Percentiles rank a stretch among this genome's conserved stretches.
Conservation (phyloP, 2,113 vertebrate species). For the Prionailurus viverrinus region DNA sequence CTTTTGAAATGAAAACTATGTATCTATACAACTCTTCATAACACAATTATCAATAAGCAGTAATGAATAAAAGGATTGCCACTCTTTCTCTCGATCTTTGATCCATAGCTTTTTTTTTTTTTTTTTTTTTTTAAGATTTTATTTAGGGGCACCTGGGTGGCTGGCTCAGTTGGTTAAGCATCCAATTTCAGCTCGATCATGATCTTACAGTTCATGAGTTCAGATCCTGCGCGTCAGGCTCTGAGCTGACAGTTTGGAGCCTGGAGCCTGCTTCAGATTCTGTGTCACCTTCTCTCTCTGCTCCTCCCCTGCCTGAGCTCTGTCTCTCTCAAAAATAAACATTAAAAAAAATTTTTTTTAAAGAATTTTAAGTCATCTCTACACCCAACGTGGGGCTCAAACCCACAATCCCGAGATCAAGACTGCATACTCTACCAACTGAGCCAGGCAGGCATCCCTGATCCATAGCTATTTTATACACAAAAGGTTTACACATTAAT, state of each 20-base stretch:
- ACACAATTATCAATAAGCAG: conserved; percentile 36
- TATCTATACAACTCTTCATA: background rate
- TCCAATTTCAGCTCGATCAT: too few species aligned
- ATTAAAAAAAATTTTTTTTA: too few species aligned
- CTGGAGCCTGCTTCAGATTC: too few species aligned
- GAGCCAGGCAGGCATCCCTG: background rate
- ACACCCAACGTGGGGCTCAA: background rate
- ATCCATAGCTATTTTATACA: background rate
- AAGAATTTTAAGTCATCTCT: background rate
- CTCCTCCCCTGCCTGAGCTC: too few species aligned
- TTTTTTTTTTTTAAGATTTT: background rate
- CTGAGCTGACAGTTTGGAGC: too few species aligned
- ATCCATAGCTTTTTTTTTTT: background rate
- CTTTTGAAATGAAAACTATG: conserved; percentile 20
- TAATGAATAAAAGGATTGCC: background rate
- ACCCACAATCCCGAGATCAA: background rate
- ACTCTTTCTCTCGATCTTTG: background rate
- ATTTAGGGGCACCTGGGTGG: background rate
- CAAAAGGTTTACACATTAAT: conserved; percentile 1
- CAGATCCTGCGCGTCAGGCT: too few species aligned
- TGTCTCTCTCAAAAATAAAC: too few species aligned
- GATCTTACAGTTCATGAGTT: too few species aligned
- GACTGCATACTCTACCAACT: background rate
- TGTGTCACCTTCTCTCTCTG: too few species aligned
- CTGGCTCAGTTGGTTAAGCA: too few species aligned